Base-by-base conservation (phyloP, 2,797 vertebrate genomes). In the Xiphorhynchus erythropygius region DNA sequence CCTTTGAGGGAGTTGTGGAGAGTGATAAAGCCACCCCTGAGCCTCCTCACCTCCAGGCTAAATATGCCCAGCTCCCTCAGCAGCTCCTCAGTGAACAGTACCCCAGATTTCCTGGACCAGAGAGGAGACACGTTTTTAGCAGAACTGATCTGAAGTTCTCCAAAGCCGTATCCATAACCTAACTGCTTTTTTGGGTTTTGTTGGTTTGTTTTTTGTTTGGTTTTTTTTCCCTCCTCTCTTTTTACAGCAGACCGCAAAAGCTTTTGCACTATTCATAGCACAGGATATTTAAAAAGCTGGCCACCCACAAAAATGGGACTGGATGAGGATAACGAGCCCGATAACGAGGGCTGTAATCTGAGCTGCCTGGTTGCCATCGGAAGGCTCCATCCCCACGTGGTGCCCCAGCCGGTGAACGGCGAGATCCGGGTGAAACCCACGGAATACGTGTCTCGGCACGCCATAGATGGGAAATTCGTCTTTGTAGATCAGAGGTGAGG, bases 211-310 rank as follows among this genome's bases (percentile, higher is more conserved):
- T n/a, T 70, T 16, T 32, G 15, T 33, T 77, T 32, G 18, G 3
- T 27, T 10, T 56, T 21, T 18, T 16, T 74, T 30, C 2, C 8
- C 35, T 18, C 35, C 71, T 90, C 60, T 85, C 33, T 88, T 97
- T 81, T 93, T 94, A 44, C 97, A 99, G 99, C 98, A 46, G 99
- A 99, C 96, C 98, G 99, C 80, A 99, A 99, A 98, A 99, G 99
- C 97, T 99, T 99, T 98, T 99, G 99, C 98, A 99, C 99, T 94
- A 99, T 99, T 97, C 99, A 99, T 97, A 99, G 99, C 97, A 99
- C 99, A 22, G 99, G 99, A 81, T 99, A 99, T 97, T 96, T 99
- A 96, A 99, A 99, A 97, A 99, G 99, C 97, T 99, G 99, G 99
- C 99, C 99, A 0, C 99, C 99, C 60, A 99, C 99, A 32, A 99